These are phyloP conservation scores for Bombus balteatus DNA, from an alignment of 1,140 invertebrate species.

Conservation along the genomic window DNA sequence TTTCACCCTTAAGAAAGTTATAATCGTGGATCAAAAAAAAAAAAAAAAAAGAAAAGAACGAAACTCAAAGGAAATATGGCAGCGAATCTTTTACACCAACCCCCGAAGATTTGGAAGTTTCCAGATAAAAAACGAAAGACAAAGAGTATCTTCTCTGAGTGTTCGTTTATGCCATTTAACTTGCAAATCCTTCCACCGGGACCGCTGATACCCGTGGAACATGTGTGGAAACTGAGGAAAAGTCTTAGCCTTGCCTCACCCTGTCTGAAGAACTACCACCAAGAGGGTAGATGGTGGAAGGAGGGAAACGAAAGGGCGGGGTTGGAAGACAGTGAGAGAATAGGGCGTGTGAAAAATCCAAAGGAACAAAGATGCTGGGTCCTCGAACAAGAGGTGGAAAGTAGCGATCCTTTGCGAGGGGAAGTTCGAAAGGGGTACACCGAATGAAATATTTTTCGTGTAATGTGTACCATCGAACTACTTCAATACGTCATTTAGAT, in stretches of 20 bases:
- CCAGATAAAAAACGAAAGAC: constrained; percentile 48
- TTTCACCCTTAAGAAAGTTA: neutral
- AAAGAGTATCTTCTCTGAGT: constrained; percentile 60
- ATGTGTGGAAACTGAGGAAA: constrained; percentile 74
- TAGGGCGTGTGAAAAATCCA: constrained; percentile 73
- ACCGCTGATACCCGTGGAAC: constrained; percentile 70
- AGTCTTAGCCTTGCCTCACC: constrained; percentile 55
- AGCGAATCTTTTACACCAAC: constrained; percentile 4
- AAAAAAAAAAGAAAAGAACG: neutral
- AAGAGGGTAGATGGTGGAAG: constrained; percentile 45
- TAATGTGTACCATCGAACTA: neutral
- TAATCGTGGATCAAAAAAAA: neutral
- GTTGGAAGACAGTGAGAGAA: constrained; percentile 42
- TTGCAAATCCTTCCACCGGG: constrained; percentile 77
- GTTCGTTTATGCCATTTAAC: constrained; percentile 78
- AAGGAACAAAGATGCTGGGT: constrained; percentile 67
- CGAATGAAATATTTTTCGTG: constrained; percentile 58
- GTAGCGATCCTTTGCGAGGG: constrained; percentile 59
- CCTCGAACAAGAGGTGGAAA: constrained; percentile 46
- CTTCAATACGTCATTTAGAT: neutral
- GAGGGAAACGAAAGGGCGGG: constrained; percentile 22
- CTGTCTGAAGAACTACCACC: constrained; percentile 41
- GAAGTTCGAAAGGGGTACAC: constrained; percentile 37
- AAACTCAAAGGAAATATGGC: constrained; percentile 3
- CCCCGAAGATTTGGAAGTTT: constrained; percentile 31